A percentile compares a stretch with the other conserved stretches of the same genome.
These are phyloP conservation scores for Agrotis ipsilon DNA, from an alignment of 2,888 invertebrate species.

Conservation along the genomic window DNA sequence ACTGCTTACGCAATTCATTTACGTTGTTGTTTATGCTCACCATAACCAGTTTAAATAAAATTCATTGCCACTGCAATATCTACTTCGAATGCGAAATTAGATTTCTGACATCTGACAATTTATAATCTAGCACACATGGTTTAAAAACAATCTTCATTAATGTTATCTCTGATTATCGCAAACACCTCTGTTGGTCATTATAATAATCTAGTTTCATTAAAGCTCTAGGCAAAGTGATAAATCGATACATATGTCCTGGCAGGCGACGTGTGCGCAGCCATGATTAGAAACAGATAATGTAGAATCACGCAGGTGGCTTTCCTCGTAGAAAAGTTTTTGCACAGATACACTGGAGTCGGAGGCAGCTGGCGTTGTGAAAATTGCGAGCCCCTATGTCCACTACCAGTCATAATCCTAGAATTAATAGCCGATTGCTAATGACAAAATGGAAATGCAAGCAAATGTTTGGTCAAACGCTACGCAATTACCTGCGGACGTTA, in stretches of 20 bases:
- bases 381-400: slow-evolving; percentile 88
- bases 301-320: slow-evolving; percentile 85
- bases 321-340: slow-evolving; percentile 88
- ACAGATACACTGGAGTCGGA: slow-evolving; percentile 77
- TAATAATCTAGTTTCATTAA: slow-evolving; percentile 49
- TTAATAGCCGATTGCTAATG: slow-evolving; percentile 89
- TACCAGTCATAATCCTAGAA: slow-evolving; percentile 87
- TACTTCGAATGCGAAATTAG: not conserved
- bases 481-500: slow-evolving; percentile 84
- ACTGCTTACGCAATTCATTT: slow-evolving; percentile 35
- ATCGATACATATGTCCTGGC: slow-evolving; percentile 47
- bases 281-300: slow-evolving; percentile 65
- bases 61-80: not conserved
- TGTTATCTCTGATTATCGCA: slow-evolving; percentile 34
- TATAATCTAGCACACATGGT: slow-evolving; percentile 17
- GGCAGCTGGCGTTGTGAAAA: slow-evolving; percentile 86
- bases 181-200: slow-evolving; percentile 32
- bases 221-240: slow-evolving; percentile 50
- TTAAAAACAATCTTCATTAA: slow-evolving; percentile 38
- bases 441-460: slow-evolving; percentile 86
- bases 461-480: slow-evolving; percentile 82
- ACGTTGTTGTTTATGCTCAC: slow-evolving; percentile 3
- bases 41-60: slow-evolving; percentile 1
- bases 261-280: slow-evolving; percentile 43
- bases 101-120: not conserved